These are phyloP conservation scores for Macrobrachium nipponense DNA, from an alignment of 1,140 invertebrate species.

Conservation along the genomic window DNA sequence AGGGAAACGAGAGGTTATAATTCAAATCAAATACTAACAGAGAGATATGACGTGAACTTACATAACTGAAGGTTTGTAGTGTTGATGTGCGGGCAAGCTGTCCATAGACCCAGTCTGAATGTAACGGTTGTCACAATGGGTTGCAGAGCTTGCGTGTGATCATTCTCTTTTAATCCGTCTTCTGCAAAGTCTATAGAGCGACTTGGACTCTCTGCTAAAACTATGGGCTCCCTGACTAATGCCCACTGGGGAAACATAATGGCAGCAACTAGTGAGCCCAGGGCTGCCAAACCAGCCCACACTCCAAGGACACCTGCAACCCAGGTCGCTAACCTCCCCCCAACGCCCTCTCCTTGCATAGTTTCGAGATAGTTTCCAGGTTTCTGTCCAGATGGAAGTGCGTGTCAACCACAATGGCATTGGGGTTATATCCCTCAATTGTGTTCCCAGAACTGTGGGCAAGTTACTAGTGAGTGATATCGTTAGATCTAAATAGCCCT, in stretches of 20 bases:
- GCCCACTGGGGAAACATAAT: slow-evolving; percentile 56
- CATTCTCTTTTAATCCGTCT: background rate
- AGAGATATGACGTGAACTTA: background rate
- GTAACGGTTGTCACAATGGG: slow-evolving; percentile 51
- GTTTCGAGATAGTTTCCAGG: background rate
- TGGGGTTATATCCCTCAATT: too few species aligned
- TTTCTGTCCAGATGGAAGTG: background rate
- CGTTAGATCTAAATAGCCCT: too few species aligned
- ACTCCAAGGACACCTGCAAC: slow-evolving; percentile 53
- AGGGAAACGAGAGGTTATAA: too few species aligned
- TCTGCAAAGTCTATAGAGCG: slow-evolving; percentile 16
- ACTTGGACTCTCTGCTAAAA: slow-evolving; percentile 28
- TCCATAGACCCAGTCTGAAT: slow-evolving; percentile 54
- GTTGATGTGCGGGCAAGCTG: slow-evolving; percentile 54
- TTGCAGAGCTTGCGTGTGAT: background rate
- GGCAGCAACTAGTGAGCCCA: slow-evolving; percentile 52
- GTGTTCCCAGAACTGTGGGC: too few species aligned
- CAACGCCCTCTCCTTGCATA: slow-evolving; percentile 49
- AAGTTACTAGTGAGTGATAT: too few species aligned
- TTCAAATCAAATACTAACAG: too few species aligned
- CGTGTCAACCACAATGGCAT: background rate
- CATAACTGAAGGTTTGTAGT: slow-evolving; percentile 28
- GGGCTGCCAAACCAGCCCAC: slow-evolving; percentile 53
- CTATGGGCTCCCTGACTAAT: slow-evolving; percentile 52
- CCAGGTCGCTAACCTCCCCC: slow-evolving; percentile 46